phyloP scores from a whole-genome alignment of 2,888 invertebrate genomes.

The Dynastes tityus region DNA sequence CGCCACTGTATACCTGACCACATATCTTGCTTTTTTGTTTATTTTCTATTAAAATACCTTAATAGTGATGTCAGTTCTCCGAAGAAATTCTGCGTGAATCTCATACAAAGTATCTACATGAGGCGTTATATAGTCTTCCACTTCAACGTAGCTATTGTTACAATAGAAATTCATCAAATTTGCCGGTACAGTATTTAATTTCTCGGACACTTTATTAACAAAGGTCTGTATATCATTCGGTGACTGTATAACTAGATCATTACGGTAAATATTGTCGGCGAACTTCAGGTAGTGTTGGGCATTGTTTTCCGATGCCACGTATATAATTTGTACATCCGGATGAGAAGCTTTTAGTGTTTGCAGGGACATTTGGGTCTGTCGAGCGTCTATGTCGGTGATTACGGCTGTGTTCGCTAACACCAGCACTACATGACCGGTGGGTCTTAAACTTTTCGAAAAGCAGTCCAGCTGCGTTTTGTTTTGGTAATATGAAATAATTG shows the following conservation, averaged over 20 bases:
- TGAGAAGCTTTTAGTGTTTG: conserved; percentile 69
- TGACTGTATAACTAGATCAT: conserved; percentile 70
- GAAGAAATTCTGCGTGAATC: conserved; percentile 67
- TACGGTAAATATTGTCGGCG: conserved; percentile 71
- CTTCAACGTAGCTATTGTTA: conserved; percentile 66
- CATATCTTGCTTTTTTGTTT: not conserved
- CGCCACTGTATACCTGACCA: no score
- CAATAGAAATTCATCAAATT: conserved; percentile 65
- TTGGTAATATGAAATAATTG: conserved; percentile 71
- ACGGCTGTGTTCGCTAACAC: conserved; percentile 72
- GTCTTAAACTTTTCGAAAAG: conserved; percentile 64
- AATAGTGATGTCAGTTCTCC: conserved; percentile 58
- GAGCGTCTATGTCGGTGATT: conserved; percentile 70
- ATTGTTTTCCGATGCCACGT: conserved; percentile 69
- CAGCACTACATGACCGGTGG: conserved; percentile 72
- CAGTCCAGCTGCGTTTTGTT: conserved; percentile 70
- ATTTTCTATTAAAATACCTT: conserved; percentile 58
- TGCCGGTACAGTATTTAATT: conserved; percentile 63
- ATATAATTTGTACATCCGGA: conserved; percentile 74
- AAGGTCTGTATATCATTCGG: conserved; percentile 59
- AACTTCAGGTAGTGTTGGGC: conserved; percentile 71
- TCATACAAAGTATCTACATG: conserved; percentile 67
- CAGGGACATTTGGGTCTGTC: conserved; percentile 70
- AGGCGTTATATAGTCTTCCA: conserved; percentile 77
- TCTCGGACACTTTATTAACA: conserved; percentile 61